phyloP scores from a whole-genome alignment of 2,113 vertebrate species.

The Reinhardtius hippoglossoides region DNA sequence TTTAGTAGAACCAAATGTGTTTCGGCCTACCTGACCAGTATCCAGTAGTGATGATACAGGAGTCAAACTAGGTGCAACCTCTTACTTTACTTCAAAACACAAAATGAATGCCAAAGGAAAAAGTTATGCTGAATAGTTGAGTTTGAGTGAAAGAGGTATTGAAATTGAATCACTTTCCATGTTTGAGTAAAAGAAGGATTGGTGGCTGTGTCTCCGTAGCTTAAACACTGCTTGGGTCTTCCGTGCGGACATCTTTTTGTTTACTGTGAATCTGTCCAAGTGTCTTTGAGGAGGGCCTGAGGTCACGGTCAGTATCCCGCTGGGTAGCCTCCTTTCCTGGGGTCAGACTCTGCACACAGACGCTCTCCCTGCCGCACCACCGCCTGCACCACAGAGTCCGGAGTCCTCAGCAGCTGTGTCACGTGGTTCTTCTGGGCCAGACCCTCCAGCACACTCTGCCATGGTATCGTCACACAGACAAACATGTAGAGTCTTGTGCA shows the following conservation, averaged over 20 bases:
- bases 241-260: constrained; percentile 25
- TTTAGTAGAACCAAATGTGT: constrained; percentile 28
- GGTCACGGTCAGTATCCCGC: constrained; percentile 81
- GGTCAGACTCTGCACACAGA: constrained; percentile 71
- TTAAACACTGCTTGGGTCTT: constrained; percentile 43
- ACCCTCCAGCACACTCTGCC: constrained; percentile 79
- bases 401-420: constrained; percentile 68
- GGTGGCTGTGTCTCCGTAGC: constrained; percentile 48
- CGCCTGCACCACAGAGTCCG: constrained; percentile 81
- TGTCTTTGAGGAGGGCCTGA: constrained; percentile 41
- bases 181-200: constrained; percentile 30
- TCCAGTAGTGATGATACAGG: constrained; percentile 41
- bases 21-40: constrained; percentile 10
- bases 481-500: background rate
- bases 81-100: constrained; percentile 63
- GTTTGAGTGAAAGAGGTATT: constrained; percentile 47
- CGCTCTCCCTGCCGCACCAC: constrained; percentile 70
- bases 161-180: constrained; percentile 36
- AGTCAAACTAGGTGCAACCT: constrained; percentile 57
- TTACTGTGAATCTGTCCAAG: constrained; percentile 37
- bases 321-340: constrained; percentile 83
- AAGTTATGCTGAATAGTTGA: constrained; percentile 19
- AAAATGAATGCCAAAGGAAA: constrained; percentile 53
- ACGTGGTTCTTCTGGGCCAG: constrained; percentile 82
- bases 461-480: constrained; percentile 20